Conservation (phyloP, 2,888 invertebrate genomes). For the Cheilosia urbana region DNA sequence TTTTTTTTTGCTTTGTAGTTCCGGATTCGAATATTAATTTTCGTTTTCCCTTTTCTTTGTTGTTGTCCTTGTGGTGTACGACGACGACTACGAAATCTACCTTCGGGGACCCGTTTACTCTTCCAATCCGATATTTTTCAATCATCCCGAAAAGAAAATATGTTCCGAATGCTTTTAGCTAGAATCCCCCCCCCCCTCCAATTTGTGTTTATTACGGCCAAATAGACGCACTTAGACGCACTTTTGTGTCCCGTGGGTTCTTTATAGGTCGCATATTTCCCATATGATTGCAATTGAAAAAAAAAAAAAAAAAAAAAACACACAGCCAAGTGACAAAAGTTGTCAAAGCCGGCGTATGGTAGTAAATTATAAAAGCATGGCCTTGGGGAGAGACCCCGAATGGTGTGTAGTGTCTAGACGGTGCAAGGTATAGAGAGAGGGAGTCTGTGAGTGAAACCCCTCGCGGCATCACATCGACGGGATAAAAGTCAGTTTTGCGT, state of each 20-base stretch:
- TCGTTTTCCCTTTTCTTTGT: slow-evolving; percentile 40
- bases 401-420: slow-evolving; percentile 53
- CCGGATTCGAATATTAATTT: slow-evolving; percentile 63
- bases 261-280: slow-evolving; percentile 33
- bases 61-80: slow-evolving; percentile 52
- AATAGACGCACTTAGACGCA: slow-evolving; percentile 48
- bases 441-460: not conserved
- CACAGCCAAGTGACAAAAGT: slow-evolving; percentile 33
- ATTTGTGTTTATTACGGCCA: slow-evolving; percentile 40
- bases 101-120: slow-evolving; percentile 49
- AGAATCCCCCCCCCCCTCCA: not conserved
- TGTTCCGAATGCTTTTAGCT: slow-evolving; percentile 40
- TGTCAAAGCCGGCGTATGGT: slow-evolving; percentile 12
- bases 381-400: not conserved
- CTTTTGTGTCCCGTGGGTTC: slow-evolving; percentile 16
- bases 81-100: slow-evolving; percentile 22
- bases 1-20: slow-evolving; percentile 10
- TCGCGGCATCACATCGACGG: slow-evolving; percentile 3
- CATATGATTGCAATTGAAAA: slow-evolving; percentile 40
- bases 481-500: slow-evolving; percentile 5
- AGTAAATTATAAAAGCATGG: slow-evolving; percentile 41
- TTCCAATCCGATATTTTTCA: slow-evolving; percentile 72
- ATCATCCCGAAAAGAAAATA: slow-evolving; percentile 45
- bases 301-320: slow-evolving; percentile 6
- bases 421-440: not conserved